Evolutionary conservation across 2,888 invertebrate genomes (phyloP), one percentile per base, ranked within the genome.

Genomic region (Pterostichus niger): DNA sequence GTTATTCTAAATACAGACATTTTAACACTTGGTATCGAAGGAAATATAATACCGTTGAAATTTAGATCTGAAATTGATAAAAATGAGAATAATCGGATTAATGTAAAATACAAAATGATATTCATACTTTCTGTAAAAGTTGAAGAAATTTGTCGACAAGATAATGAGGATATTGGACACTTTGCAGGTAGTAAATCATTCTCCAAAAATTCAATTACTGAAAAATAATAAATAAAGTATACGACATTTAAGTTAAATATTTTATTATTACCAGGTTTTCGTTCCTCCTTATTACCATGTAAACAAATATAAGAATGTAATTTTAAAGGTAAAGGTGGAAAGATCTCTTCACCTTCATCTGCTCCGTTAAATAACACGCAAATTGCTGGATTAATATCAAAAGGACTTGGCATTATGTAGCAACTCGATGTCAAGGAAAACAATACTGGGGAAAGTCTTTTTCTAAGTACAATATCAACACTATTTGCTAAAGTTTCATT

Each of bases 181-280:
- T 84, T 84, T 81, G 83, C 84, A 33, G 87, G 86, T n/a, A 88
- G 85, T 17, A 88, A 75, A 84, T 88, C 86, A 33, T 87, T 85
- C 64, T 86, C 86, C 33, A 88, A 84, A 85, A 87, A 88, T 71
- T 88, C 87, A 84, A 86, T 85, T 85, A 88, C 88, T 88, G 68
- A 83, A 79, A 84, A 49, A 71, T 40, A 46, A 71, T 64, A 24
- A 75, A 59, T 71, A 56, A 0, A 33, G 56, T 13, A 33, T 24
- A 24, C 24, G 3, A 24, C n/a, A 71, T 13, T 59, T 31, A 54
- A 31, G 24, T 31, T 68, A 13, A 61, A 64, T 33, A 15, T 64
- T 49, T 59, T 76, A 10, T 15, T 52, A 64, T 13, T 79, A 79
- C 77, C 77, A 17, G 77, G 56, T n/a, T 77, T 56, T 24, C 54